phyloP scores from a whole-genome alignment of 2,797 vertebrate species.

The Aselliscus stoliczkanus region DNA sequence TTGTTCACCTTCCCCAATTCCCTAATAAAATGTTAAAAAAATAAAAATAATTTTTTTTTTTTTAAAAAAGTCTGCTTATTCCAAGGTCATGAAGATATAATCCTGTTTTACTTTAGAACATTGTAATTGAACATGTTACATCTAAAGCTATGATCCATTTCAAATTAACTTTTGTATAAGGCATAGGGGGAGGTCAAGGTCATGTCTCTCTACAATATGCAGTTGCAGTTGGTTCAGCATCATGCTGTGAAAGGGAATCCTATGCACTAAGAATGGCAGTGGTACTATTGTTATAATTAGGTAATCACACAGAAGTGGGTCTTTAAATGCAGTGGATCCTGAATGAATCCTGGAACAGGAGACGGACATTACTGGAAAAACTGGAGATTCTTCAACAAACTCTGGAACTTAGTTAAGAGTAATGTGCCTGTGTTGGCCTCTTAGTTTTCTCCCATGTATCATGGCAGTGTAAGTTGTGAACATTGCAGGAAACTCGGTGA shows the following conservation, averaged over 20 bases:
- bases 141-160: background rate
- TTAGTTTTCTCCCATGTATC: background rate
- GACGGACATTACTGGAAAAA: background rate
- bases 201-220: background rate
- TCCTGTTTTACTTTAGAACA: background rate
- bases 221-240: background rate
- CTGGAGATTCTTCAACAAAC: background rate
- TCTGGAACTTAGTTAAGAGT: background rate
- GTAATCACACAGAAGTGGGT: background rate
- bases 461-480: background rate
- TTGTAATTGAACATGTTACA: background rate
- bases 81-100: background rate
- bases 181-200: background rate
- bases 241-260: background rate
- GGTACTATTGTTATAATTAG: background rate
- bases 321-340: background rate
- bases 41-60: too few relatives aligned
- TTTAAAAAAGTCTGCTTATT: background rate
- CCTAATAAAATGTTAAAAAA: too few relatives aligned
- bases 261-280: background rate
- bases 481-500: background rate
- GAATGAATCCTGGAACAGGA: background rate
- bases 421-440: background rate
- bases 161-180: background rate
- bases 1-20: too few relatives aligned